Evolutionary conservation across 2,797 vertebrate genomes (phyloP).

Genomic region (Cercopithecus petaurista): DNA sequence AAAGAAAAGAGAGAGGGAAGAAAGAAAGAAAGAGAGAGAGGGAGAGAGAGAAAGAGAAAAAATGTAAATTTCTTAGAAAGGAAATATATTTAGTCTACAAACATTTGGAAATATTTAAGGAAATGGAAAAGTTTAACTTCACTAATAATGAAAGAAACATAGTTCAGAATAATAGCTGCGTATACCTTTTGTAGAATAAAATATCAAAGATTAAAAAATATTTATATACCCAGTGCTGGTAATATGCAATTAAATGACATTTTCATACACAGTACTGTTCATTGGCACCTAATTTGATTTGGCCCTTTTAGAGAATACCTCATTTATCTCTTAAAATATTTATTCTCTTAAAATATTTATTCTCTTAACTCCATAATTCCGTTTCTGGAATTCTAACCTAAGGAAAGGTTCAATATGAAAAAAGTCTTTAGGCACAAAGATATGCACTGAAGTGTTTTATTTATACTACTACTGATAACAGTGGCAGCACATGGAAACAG

Average conservation of each 20-base stretch:
- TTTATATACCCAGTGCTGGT: background rate
- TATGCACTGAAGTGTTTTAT: background rate
- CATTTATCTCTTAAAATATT: background rate
- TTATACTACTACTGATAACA: background rate
- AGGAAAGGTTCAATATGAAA: background rate
- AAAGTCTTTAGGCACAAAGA: background rate
- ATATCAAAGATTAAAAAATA: background rate
- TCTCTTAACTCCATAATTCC: background rate
- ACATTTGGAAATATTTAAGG: constrained; percentile 14
- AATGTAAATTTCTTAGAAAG: background rate
- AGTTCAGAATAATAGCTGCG: background rate
- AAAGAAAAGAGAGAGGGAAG: no score
- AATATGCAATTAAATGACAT: background rate
- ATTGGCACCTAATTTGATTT: background rate
- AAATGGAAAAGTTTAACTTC: background rate
- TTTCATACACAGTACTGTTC: background rate
- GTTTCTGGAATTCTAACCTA: background rate
- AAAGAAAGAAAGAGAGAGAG: background rate
- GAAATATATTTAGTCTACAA: background rate
- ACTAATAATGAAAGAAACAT: background rate
- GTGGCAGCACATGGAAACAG: background rate
- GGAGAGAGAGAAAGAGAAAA: background rate
- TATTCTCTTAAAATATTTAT: background rate
- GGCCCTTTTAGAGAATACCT: background rate
- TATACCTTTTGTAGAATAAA: background rate